Evolutionary conservation across 2,113 vertebrate species (phyloP).

Genomic region (Megalops atlanticus): DNA sequence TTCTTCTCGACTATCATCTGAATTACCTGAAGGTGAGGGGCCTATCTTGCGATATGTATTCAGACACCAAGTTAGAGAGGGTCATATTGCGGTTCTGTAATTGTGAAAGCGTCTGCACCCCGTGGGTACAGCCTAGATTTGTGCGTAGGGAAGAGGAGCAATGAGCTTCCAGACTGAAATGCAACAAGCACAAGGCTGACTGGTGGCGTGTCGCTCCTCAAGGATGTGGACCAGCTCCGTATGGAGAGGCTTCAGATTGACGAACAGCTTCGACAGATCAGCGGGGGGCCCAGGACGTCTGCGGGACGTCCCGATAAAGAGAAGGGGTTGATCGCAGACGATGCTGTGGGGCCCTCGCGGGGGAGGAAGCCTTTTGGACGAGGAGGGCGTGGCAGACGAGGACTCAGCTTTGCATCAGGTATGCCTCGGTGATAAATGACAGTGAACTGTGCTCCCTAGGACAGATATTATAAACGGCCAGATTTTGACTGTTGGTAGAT

Average conservation of each 20-base stretch:
- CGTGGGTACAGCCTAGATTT: not conserved
- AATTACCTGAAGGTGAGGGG: slow-evolving; percentile 94
- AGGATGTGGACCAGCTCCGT: slow-evolving; percentile 97
- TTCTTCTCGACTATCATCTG: slow-evolving; percentile 95
- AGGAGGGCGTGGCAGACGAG: slow-evolving; percentile 87
- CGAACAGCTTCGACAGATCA: slow-evolving; percentile 94
- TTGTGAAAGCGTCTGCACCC: too few relatives aligned
- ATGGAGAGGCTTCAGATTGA: slow-evolving; percentile 96
- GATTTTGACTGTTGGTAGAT: not conserved
- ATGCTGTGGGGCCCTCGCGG: slow-evolving; percentile 83
- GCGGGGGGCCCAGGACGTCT: slow-evolving; percentile 84
- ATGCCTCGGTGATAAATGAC: too few relatives aligned
- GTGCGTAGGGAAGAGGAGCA: not conserved
- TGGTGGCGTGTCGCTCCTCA: slow-evolving; percentile 16
- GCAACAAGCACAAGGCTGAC: not conserved
- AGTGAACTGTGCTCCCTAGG: not conserved
- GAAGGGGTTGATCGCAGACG: slow-evolving; percentile 89
- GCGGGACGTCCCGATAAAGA: slow-evolving; percentile 83
- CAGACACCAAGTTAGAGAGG: too few relatives aligned
- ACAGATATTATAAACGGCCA: not conserved
- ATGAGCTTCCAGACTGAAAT: not conserved
- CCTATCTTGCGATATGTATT: too few relatives aligned
- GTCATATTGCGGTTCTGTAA: too few relatives aligned
- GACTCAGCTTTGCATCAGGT: slow-evolving; percentile 91
- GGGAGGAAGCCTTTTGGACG: slow-evolving; percentile 89